Evolutionary conservation across 1,140 invertebrate genomes (phyloP), one percentile per base, ranked within the genome.

Genomic region (fruit fly (Drosophila melanogaster)): DNA sequence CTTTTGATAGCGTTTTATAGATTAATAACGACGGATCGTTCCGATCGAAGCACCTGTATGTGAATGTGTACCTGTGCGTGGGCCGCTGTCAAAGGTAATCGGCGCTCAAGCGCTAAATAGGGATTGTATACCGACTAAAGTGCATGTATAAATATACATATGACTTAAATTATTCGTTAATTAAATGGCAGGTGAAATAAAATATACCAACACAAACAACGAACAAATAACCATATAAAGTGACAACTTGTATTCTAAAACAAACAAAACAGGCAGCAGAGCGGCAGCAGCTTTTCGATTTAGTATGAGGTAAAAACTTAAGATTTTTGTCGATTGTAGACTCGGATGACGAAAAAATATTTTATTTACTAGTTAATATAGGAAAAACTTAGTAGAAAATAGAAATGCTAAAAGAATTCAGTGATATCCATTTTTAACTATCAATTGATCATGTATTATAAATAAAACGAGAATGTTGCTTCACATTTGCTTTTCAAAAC

Each of bases 151-250:
- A 77, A 69, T 74, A 74, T 74, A 74, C 86, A 85, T 86, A 73
- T 86, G 81, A 86, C 73, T 85, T 77, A 74, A 86, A 85, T 87
- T 80, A 85, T 79, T 64, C 66, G 62, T 71, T 53, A 75, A 85
- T 77, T 74, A 50, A 61, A 55, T 51, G 61, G 49, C 81, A 65
- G 62, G 73, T 80, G 67, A 77, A 77, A 85, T 79, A n/a, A 60
- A 66, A 77, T 38, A 51, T 22, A 58, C 37, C 37, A 47, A 70
- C 57, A 65, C 56, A 73, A 30, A 73, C 24, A 58, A 50, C 44
- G 57, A 75, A 38, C 44, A 65, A 67, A 81, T 83, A 65, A 79
- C 81, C 84, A 87, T 87, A 86, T 83, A 66, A 65, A 79, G 80
- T 54, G 50, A 56, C 50, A 76, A 69, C 58, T 76, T 67, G 59